phyloP scores from a whole-genome alignment of 2,888 invertebrate species.

The Philereme vetulata region DNA sequence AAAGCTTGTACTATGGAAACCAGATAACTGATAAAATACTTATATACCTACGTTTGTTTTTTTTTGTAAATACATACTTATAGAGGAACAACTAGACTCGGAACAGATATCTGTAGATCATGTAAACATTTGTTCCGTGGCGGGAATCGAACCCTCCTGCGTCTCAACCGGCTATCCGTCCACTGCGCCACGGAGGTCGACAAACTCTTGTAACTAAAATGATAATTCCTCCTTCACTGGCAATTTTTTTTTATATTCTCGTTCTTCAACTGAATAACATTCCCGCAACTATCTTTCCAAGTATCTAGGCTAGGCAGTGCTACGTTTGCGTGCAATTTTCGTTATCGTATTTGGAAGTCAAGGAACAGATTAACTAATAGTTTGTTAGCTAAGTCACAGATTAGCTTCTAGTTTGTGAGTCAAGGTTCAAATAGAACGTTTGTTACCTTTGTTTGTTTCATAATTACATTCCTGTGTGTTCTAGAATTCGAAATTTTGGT shows the following conservation, averaged over 20 bases:
- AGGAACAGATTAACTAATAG: conserved; percentile 15
- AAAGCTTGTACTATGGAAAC: too few relatives aligned
- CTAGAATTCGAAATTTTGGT: not conserved
- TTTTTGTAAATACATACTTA: too few relatives aligned
- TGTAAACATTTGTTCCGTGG: too few relatives aligned
- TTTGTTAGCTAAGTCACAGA: conserved; percentile 28
- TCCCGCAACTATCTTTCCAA: not conserved
- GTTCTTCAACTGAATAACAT: not conserved
- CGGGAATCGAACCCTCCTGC: too few relatives aligned
- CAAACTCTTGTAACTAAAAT: too few relatives aligned
- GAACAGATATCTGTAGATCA: too few relatives aligned
- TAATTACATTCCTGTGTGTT: not conserved
- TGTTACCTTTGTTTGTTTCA: conserved; percentile 3
- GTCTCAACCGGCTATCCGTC: too few relatives aligned
- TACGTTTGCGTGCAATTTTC: conserved; percentile 33
- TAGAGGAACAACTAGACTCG: too few relatives aligned
- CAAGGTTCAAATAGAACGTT: conserved; percentile 14
- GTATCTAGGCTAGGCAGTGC: conserved; percentile 16
- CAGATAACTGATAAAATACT: too few relatives aligned
- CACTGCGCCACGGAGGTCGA: too few relatives aligned
- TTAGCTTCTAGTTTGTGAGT: conserved; percentile 14
- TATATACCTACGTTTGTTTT: too few relatives aligned
- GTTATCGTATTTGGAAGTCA: conserved; percentile 38
- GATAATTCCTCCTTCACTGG: too few relatives aligned
- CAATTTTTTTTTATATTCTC: not conserved